phyloP scores from a whole-genome alignment of 1,140 invertebrate genomes.

The Drosophila equinoxialis region DNA sequence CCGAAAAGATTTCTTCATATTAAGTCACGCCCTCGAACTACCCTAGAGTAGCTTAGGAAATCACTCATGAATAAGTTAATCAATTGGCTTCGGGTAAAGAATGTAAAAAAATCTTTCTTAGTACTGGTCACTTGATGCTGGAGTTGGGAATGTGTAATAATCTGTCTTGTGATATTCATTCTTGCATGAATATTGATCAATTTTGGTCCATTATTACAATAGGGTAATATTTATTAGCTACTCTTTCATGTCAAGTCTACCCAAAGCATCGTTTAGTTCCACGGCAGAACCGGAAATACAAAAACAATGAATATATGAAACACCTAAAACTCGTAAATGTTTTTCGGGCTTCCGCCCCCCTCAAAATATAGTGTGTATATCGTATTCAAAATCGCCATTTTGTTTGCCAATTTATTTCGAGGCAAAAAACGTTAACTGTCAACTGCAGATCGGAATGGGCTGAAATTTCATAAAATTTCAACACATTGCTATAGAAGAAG shows the following conservation, averaged over 20 bases:
- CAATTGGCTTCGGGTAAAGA: too few relatives aligned
- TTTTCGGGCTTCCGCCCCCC: neutral
- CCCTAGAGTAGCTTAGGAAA: neutral
- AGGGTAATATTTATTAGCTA: too few relatives aligned
- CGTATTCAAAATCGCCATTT: slow-evolving; percentile 42
- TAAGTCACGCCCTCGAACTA: neutral
- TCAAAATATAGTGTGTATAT: neutral
- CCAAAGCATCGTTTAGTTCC: neutral
- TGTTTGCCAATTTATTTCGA: slow-evolving; percentile 22
- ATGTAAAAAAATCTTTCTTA: neutral
- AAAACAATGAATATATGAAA: neutral
- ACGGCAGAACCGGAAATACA: neutral
- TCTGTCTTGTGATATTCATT: too few relatives aligned
- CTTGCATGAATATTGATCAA: too few relatives aligned
- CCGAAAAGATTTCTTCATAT: neutral
- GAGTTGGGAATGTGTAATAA: too few relatives aligned
- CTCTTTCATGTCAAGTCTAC: too few relatives aligned
- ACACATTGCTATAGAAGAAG: neutral
- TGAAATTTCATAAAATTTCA: slow-evolving; percentile 17
- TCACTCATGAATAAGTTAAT: too few relatives aligned
- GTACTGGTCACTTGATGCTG: too few relatives aligned
- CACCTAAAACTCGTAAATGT: neutral
- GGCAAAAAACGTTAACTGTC: slow-evolving; percentile 40
- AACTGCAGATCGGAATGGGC: slow-evolving; percentile 47
- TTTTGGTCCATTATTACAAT: too few relatives aligned